Evolutionary conservation across 2,888 invertebrate genomes (phyloP).

Genomic region (Gryllus longicercus): DNA sequence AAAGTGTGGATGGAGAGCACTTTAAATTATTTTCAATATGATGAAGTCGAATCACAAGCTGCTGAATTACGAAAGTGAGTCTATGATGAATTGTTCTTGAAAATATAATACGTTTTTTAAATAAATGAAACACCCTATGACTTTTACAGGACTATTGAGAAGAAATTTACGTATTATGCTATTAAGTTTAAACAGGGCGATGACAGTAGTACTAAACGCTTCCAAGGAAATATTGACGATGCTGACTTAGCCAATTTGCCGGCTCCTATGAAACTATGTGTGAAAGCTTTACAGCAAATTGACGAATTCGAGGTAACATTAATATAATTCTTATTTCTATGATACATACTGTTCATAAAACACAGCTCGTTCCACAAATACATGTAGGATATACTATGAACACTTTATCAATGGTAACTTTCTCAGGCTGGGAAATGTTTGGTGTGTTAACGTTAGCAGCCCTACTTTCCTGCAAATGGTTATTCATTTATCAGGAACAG

Average conservation of each 20-base stretch:
- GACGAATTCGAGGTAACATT: constrained; percentile 55
- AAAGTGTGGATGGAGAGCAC: constrained; percentile 90
- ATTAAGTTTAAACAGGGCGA: constrained; percentile 71
- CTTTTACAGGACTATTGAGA: too few species aligned
- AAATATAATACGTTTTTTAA: too few species aligned
- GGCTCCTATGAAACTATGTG: constrained; percentile 73
- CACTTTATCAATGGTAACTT: too few species aligned
- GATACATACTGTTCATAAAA: background rate
- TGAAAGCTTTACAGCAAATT: constrained; percentile 50
- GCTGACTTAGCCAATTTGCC: constrained; percentile 74
- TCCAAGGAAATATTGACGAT: constrained; percentile 58
- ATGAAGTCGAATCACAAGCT: constrained; percentile 72
- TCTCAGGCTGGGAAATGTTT: too few species aligned
- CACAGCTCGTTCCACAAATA: too few species aligned
- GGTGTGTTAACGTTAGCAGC: too few species aligned
- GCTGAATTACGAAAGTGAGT: constrained; percentile 62
- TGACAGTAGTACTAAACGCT: constrained; percentile 52
- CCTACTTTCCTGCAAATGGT: too few species aligned
- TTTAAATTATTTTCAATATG: constrained; percentile 79
- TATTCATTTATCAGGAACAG: too few species aligned
- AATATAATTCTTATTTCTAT: background rate
- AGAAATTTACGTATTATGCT: too few species aligned
- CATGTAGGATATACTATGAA: too few species aligned
- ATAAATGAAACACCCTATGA: too few species aligned
- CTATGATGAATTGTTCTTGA: background rate